Base-by-base conservation (phyloP, 2,888 invertebrate species). In the Cerceris ruficornis region DNA sequence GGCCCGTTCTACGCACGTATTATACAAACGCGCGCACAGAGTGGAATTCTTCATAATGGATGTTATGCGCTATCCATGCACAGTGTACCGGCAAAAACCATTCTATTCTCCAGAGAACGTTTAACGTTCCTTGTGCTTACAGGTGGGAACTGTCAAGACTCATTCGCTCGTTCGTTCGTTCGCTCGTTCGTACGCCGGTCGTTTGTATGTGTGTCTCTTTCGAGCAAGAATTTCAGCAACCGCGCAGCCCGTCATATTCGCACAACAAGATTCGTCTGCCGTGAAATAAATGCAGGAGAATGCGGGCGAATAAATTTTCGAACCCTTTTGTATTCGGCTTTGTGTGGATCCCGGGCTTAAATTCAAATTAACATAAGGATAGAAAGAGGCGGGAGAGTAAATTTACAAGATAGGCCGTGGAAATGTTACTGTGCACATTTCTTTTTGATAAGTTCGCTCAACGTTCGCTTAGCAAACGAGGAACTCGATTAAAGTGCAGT, bases 11-110 rank as follows among this genome's bases (percentile, higher is more conserved):
- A 62, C 57, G 14, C 43, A 42, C 57, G 11, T 41, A 14, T 43
- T 9, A 49, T 43, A 50, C 61, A 60, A 49, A 68, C 42, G 58
- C 58, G 50, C 49, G 58, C 52, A 17, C 41, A 43, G 54, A 62
- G 62, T 46, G 70, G 74, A 69, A 55, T 81, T 78, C 71, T 69
- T 68, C 74, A 76, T 76, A 82, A 82, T 76, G 73, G 69, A 73
- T 74, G 74, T 74, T 75, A 79, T 70, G 75, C 69, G 59, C 69
- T 57, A 74, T 73, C 82, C 49, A 65, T 50, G 28, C 28, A 28
- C 73, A 58, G 69, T 62, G 65, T 68, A 68, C 57, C 67, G 55
- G 55, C 50, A 70, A 71, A 76, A 79, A 74, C 67, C 73, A 60
- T 75, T 76, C 65, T 61, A 60, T 64, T 69, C 79, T 55, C 75